These are phyloP conservation scores for Strix aluco DNA, from an alignment of 2,113 vertebrate genomes.

Conservation along the genomic window DNA sequence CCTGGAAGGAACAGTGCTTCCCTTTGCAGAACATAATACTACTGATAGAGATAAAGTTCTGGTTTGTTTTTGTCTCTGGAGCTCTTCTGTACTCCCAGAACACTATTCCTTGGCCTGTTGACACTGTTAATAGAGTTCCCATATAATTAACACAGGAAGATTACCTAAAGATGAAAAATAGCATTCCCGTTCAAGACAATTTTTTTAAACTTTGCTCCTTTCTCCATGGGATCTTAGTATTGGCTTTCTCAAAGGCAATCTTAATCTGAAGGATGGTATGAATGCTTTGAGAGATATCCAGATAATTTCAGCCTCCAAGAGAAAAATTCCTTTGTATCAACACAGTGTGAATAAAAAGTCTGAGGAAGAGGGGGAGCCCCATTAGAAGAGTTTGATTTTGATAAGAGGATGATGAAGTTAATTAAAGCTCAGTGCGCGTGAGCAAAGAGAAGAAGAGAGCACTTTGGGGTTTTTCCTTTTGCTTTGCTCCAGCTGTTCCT, in stretches of 20 bases:
- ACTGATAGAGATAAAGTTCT: not conserved
- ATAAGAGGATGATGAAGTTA: slow-evolving; percentile 65
- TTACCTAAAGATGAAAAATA: not conserved
- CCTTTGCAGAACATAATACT: not conserved
- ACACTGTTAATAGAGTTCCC: not conserved
- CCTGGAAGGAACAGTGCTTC: not conserved
- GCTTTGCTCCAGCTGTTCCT: slow-evolving; percentile 64
- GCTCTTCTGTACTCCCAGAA: not conserved
- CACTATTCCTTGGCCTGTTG: not conserved
- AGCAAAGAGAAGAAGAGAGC: slow-evolving; percentile 10
- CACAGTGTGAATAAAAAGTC: not conserved
- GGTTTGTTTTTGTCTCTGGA: not conserved
- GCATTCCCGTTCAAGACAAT: not conserved
- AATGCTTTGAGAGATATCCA: not conserved
- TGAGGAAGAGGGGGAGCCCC: not conserved
- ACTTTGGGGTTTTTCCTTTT: slow-evolving; percentile 54
- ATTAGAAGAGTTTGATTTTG: slow-evolving; percentile 58
- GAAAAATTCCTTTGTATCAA: not conserved
- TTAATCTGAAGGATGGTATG: not conserved
- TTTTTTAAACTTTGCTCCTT: not conserved
- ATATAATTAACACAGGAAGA: not conserved
- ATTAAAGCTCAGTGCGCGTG: slow-evolving; percentile 48
- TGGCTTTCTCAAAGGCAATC: not conserved
- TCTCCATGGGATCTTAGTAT: not conserved
- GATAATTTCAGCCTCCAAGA: not conserved